A percentile compares a stretch with the other conserved stretches of the same genome.
phyloP scores from a whole-genome alignment of 2,113 vertebrate species.

The Hylia prasina region DNA sequence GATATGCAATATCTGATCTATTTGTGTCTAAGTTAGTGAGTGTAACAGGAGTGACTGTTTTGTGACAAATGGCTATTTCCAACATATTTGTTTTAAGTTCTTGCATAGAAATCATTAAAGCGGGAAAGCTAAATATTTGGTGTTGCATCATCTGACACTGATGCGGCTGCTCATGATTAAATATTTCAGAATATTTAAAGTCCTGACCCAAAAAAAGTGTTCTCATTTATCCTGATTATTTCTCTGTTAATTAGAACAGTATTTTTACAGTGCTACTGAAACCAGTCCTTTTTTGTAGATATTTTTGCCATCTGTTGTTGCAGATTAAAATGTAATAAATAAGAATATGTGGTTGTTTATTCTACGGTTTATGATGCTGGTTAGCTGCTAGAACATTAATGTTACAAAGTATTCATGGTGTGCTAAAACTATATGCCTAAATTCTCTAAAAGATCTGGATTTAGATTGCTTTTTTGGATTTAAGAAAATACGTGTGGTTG shows the following conservation, averaged over 20 bases:
- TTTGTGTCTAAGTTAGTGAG: neutral
- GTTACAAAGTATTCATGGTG: neutral
- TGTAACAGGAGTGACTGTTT: neutral
- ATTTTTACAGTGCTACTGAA: neutral
- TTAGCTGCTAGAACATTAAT: neutral
- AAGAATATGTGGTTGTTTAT: neutral
- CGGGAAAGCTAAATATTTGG: neutral
- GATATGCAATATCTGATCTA: neutral
- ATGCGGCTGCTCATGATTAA: constrained; percentile 37
- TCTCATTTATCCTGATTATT: neutral
- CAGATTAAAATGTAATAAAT: neutral
- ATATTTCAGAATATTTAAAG: constrained; percentile 17
- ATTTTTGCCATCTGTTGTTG: neutral
- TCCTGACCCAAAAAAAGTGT: neutral
- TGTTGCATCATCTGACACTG: neutral
- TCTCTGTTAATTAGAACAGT: constrained; percentile 30
- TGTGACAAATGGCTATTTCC: neutral
- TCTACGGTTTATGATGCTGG: neutral
- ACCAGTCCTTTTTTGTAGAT: neutral
- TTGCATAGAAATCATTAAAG: neutral
- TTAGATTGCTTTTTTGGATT: neutral
- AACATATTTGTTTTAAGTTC: neutral
- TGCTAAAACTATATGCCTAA: neutral
- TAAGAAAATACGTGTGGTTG: neutral
- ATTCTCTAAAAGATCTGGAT: neutral